phyloP scores from a whole-genome alignment of 2,797 vertebrate genomes.

The Enteromius thamalakanensis region DNA sequence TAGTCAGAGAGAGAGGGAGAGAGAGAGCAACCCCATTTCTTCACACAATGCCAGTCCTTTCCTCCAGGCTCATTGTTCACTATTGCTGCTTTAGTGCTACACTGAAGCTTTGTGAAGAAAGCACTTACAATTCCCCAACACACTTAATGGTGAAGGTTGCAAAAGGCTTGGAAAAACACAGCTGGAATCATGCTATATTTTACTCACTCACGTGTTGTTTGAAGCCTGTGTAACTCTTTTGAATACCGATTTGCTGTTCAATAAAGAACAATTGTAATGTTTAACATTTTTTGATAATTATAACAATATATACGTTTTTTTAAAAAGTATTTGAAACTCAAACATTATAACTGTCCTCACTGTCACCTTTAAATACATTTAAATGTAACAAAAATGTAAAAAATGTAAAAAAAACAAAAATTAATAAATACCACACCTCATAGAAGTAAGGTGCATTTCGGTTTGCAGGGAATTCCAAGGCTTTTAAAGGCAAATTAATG shows the following conservation, averaged over 20 bases:
- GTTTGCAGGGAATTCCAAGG: neutral
- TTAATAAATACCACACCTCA: neutral
- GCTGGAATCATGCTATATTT: neutral
- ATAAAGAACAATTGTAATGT: neutral
- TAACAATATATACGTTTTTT: neutral
- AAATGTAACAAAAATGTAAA: no score
- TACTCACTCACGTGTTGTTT: neutral
- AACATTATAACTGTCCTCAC: neutral
- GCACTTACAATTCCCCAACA: constrained; percentile 67
- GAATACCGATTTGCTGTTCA: neutral
- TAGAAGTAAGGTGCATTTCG: neutral
- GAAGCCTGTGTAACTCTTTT: neutral
- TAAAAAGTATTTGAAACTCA: neutral
- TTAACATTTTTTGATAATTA: neutral
- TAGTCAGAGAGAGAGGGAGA: constrained; percentile 46
- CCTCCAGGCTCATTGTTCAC: constrained; percentile 80
- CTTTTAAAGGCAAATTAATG: neutral
- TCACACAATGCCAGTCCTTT: constrained; percentile 76
- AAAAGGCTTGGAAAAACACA: constrained; percentile 12
- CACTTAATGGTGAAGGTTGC: constrained; percentile 10
- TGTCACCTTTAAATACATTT: neutral
- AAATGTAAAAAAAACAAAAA: no score
- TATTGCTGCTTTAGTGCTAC: constrained; percentile 58
- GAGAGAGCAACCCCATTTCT: constrained; percentile 77
- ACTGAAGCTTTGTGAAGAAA: constrained; percentile 76